phyloP scores from a whole-genome alignment of 2,113 vertebrate genomes.

The Spea multiplicata region DNA sequence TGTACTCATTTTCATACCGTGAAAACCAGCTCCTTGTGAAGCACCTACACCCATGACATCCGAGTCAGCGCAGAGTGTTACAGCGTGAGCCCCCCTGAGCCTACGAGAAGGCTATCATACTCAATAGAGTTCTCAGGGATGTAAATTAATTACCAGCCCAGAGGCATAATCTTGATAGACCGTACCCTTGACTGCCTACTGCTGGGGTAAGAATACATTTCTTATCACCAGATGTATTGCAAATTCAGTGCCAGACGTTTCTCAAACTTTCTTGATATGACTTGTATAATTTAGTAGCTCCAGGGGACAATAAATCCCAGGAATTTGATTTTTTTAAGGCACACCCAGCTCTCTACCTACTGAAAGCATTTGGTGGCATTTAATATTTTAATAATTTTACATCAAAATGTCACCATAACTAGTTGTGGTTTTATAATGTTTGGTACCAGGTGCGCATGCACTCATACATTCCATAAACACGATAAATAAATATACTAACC shows the following conservation, averaged over 20 bases:
- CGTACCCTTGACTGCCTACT: not conserved
- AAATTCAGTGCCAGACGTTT: not conserved
- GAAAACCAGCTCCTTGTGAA: too few relatives aligned
- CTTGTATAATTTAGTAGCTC: conserved; percentile 6
- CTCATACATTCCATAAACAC: too few relatives aligned
- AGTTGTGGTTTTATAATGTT: too few relatives aligned
- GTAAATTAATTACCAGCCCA: not conserved
- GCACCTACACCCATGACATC: not conserved
- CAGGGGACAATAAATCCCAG: not conserved
- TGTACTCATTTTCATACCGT: too few relatives aligned
- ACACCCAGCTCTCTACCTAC: conserved; percentile 2
- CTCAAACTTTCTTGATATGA: not conserved
- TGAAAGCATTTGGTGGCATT: not conserved
- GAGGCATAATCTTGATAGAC: not conserved
- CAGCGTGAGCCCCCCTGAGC: too few relatives aligned
- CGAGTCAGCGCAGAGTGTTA: not conserved
- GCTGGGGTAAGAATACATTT: conserved; percentile 2
- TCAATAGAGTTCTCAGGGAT: not conserved
- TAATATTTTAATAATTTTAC: not conserved
- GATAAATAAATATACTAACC: too few relatives aligned
- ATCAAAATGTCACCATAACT: not conserved
- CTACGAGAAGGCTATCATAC: too few relatives aligned
- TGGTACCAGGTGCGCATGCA: too few relatives aligned
- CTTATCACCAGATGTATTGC: not conserved
- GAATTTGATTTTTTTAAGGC: not conserved